Percentiles rank a stretch among this genome's conserved stretches.
Evolutionary conservation across 2,113 vertebrate species (phyloP).

Genomic region (Calyptomena viridis): DNA sequence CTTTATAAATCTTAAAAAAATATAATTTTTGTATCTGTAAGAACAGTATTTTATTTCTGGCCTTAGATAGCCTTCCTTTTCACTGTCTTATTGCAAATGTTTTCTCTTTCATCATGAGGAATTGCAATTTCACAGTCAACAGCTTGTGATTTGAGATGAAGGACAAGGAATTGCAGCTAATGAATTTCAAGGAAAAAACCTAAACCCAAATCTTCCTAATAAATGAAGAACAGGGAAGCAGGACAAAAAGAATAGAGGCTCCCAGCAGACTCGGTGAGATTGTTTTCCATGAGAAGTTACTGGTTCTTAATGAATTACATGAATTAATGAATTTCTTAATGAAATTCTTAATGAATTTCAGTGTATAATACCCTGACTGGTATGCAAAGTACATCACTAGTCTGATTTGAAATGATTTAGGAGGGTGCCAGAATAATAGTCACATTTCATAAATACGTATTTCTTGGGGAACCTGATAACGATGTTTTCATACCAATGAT

Average conservation of each 20-base stretch:
- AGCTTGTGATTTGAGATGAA: neutral
- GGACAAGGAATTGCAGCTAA: neutral
- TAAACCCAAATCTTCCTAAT: neutral
- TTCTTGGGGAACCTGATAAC: neutral
- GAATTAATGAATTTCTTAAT: no score
- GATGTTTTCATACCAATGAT: neutral
- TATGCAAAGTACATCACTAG: neutral
- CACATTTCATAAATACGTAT: neutral
- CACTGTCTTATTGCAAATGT: neutral
- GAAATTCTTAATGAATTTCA: no score
- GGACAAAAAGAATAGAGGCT: neutral
- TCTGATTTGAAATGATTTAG: neutral
- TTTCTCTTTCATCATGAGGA: neutral
- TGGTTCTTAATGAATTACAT: neutral
- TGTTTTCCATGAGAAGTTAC: neutral
- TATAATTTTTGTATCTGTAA: neutral
- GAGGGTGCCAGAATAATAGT: neutral
- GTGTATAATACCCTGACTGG: neutral
- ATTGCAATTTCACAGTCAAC: neutral
- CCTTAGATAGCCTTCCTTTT: neutral
- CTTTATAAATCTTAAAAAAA: neutral
- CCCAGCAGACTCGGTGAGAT: neutral
- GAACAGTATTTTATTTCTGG: neutral
- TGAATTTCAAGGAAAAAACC: neutral
- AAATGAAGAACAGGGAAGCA: neutral